phyloP scores from a whole-genome alignment of 2,113 vertebrate species.

The Cavia aperea region DNA sequence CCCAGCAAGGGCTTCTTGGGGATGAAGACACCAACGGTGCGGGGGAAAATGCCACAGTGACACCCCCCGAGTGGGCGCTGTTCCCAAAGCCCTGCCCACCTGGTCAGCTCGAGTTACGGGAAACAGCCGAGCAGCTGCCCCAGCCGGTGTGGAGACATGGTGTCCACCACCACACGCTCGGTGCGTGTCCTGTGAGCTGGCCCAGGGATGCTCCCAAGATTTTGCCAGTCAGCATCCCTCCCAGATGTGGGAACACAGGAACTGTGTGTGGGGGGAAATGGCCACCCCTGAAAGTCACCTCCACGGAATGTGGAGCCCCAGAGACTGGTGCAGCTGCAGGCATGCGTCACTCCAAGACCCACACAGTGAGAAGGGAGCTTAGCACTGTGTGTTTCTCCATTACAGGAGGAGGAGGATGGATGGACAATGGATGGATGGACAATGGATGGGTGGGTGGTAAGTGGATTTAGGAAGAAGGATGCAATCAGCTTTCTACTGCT shows the following conservation, averaged over 20 bases:
- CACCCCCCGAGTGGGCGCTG: accelerated
- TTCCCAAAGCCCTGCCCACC: accelerated
- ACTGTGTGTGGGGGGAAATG: background rate
- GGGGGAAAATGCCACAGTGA: background rate
- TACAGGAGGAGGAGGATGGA: background rate
- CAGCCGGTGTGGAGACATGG: background rate
- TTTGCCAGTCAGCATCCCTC: accelerated
- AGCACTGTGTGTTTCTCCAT: too few relatives aligned
- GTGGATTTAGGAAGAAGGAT: background rate
- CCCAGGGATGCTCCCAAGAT: background rate
- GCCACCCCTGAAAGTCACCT: background rate
- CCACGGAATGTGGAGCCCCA: accelerated
- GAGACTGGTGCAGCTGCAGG: background rate
- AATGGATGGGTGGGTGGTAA: background rate
- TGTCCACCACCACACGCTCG: too few relatives aligned
- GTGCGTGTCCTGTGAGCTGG: background rate
- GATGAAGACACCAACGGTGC: background rate
- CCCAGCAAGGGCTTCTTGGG: background rate
- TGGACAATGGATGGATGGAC: background rate
- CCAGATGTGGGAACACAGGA: background rate
- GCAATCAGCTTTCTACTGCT: background rate
- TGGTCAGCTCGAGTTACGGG: accelerated
- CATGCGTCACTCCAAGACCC: background rate
- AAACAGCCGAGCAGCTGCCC: background rate
- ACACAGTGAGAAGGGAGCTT: background rate